Base-by-base conservation (phyloP, 2,113 vertebrate genomes). In the Nansenia antarctica region DNA sequence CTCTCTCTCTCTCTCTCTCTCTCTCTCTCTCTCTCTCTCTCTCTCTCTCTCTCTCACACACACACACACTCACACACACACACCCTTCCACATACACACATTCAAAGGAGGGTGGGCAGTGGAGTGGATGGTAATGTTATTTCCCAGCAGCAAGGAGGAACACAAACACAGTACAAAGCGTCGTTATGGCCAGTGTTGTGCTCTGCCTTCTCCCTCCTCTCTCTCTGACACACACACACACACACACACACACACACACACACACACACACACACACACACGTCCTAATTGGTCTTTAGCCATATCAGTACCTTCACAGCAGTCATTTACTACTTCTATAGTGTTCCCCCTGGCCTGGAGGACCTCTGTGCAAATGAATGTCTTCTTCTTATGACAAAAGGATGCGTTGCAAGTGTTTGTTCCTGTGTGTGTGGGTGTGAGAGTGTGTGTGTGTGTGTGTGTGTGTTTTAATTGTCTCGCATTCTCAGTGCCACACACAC, bases 261-360 rank as follows among this genome's bases (percentile, higher is more conserved):
- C n/a, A 47, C 2, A 47, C 45, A 47, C 0, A 12, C 9, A 47
- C 35, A 37, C n/a, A n/a, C 24, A 37, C 62, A n/a, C 39, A 3
- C 24, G 18, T 30, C 35, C 31, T 81, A 80, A 84, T 81, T 84
- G 77, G 78, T 70, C 72, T 74, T 81, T 77, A 45, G 58, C 20
- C n/a, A 9, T 58, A 77, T 74, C 69, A 67, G 71, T 37, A 2
- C 26, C 62, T 63, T 20, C 0, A 27, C 69, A 81, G 76, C 66
- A 55, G 58, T 76, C 69, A 42, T 42, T 14, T 15, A 1, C 30
- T 62, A 42, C 37, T 42, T 42, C 37, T 42, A 42, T 4, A 42
- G 37, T 15, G 30, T 18, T 53, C 11, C 47, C 70, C 35, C 59
- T 42, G 9, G 12, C 14, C 34, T 27, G 11, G 3, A 64, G 66